These are phyloP conservation scores for Turdus rufiventris DNA, from an alignment of 2,113 vertebrate genomes.

Conservation along the genomic window DNA sequence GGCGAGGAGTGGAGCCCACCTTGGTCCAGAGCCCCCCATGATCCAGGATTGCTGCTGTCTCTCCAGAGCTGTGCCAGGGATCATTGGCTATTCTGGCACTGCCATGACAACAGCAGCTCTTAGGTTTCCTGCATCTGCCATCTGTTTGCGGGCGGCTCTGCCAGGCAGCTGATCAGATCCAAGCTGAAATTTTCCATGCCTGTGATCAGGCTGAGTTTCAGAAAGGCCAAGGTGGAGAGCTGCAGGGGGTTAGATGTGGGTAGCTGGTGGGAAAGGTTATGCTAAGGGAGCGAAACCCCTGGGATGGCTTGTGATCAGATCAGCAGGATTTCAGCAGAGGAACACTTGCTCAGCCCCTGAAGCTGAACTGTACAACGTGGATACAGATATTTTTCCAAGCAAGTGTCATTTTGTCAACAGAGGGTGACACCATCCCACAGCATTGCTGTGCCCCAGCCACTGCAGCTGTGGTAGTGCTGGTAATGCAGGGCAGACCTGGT, in stretches of 20 bases:
- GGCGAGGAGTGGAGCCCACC: fast-evolving
- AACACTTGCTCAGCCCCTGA: not conserved
- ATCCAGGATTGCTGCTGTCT: not conserved
- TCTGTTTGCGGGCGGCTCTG: not conserved
- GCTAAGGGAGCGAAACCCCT: not conserved
- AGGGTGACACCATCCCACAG: not conserved
- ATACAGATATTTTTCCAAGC: not conserved
- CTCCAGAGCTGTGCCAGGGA: fast-evolving
- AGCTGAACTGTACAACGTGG: fast-evolving
- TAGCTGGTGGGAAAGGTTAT: not conserved
- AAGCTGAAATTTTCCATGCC: not conserved
- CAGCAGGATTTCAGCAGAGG: not conserved
- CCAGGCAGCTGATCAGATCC: not conserved
- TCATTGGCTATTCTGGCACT: not conserved
- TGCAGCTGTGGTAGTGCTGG: fast-evolving
- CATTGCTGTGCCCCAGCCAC: not conserved
- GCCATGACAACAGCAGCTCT: not conserved
- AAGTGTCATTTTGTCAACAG: not conserved
- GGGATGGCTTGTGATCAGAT: not conserved
- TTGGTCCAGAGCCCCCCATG: not conserved
- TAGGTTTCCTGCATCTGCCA: not conserved
- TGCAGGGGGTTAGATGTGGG: fast-evolving
- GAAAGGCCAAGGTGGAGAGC: not conserved
- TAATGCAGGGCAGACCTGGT: not conserved
- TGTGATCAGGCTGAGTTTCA: not conserved